A percentile compares a stretch with the other conserved stretches of the same genome.
phyloP scores from a whole-genome alignment of 2,888 invertebrate genomes.

The Elaeidobius kamerunicus region DNA sequence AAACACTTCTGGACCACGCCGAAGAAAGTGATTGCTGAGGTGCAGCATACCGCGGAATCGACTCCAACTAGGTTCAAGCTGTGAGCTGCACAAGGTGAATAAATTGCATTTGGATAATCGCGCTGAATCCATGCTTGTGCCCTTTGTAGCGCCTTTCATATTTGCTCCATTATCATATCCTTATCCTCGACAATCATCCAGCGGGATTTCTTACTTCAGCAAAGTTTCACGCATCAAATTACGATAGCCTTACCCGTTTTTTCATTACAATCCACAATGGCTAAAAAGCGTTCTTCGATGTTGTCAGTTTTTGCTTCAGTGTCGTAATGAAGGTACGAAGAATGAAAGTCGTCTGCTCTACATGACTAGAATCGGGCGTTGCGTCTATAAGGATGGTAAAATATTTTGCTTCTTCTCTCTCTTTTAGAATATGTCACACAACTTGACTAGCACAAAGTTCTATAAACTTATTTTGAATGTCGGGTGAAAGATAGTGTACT shows the following conservation, averaged over 20 bases:
- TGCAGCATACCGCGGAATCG: conserved; percentile 7
- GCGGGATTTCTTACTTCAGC: conserved; percentile 1
- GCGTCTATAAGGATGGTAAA: conserved; percentile 4
- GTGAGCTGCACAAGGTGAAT: conserved; percentile 7
- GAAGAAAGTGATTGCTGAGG: conserved; percentile 9
- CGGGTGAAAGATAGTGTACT: background rate
- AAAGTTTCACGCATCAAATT: background rate
- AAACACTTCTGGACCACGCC: conserved; percentile 3
- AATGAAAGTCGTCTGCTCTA: background rate
- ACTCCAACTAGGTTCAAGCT: conserved; percentile 8
- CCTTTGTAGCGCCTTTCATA: background rate
- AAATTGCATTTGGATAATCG: conserved; percentile 5
- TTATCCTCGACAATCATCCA: conserved; percentile 2
- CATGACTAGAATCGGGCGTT: conserved; percentile 1
- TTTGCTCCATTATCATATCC: background rate
- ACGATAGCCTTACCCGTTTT: conserved; percentile 5
- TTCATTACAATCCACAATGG: background rate
- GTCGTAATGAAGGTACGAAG: background rate
- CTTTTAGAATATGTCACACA: background rate
- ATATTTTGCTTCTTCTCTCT: background rate
- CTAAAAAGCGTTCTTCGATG: background rate
- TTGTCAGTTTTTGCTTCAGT: background rate
- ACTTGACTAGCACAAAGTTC: background rate
- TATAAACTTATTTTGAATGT: conserved; percentile 7
- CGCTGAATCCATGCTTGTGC: conserved; percentile 4